Evolutionary conservation across 2,797 vertebrate genomes (phyloP).

Genomic region (Myripristis murdjan): DNA sequence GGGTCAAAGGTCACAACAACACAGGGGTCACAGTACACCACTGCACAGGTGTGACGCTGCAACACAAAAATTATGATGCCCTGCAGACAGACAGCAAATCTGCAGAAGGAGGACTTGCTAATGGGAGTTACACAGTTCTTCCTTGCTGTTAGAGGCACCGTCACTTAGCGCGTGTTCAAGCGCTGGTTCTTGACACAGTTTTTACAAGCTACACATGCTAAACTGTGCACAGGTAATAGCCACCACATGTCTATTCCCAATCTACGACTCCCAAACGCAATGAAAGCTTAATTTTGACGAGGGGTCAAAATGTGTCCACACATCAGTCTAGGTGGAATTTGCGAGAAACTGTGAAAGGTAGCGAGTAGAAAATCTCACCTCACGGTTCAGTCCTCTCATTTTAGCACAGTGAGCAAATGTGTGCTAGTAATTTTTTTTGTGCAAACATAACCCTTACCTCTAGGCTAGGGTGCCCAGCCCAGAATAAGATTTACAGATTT

Average conservation of each 20-base stretch:
- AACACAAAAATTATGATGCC: conserved; percentile 25
- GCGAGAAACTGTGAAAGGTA: conserved; percentile 5
- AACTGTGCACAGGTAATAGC: conserved; percentile 48
- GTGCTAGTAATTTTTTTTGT: conserved; percentile 19
- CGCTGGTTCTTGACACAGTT: conserved; percentile 39
- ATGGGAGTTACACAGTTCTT: conserved; percentile 37
- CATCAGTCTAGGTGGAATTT: conserved; percentile 16
- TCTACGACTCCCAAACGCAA: conserved; percentile 38
- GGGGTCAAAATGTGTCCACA: conserved; percentile 31
- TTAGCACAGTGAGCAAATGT: conserved; percentile 16
- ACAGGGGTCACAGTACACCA: conserved; percentile 23
- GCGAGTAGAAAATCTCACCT: conserved; percentile 13
- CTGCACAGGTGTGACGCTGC: conserved; percentile 38
- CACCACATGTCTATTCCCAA: conserved; percentile 60
- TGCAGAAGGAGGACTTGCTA: conserved; percentile 14
- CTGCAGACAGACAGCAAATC: conserved; percentile 16
- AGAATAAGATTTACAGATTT: conserved; percentile 58
- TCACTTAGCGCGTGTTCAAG: conserved; percentile 40
- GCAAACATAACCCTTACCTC: conserved; percentile 20
- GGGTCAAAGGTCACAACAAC: conserved; percentile 47
- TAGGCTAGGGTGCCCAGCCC: neutral
- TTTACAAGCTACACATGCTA: conserved; percentile 72
- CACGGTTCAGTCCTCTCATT: neutral
- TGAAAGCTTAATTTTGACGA: conserved; percentile 7
- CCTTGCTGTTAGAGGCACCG: conserved; percentile 49